phyloP scores from a whole-genome alignment of 1,140 invertebrate species.

The Drosophila subpulchrella region DNA sequence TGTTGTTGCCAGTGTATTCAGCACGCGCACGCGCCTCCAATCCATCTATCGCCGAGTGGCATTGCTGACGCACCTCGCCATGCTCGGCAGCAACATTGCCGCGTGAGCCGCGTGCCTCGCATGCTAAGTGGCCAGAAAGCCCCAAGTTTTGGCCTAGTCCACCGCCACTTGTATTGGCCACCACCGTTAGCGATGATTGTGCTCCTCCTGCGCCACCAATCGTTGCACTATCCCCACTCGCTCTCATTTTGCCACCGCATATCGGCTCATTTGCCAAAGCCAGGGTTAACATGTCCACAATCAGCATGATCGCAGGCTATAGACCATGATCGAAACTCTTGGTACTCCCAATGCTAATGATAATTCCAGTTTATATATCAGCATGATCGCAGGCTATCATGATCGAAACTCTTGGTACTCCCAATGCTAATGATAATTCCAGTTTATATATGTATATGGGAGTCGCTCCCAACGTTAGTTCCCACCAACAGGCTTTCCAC shows the following conservation, averaged over 20 bases:
- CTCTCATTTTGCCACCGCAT: constrained; percentile 11
- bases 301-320: constrained; percentile 44
- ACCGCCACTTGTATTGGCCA: constrained; percentile 48
- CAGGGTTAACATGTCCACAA: constrained; percentile 72
- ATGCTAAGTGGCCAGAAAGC: constrained; percentile 43
- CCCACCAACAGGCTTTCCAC: constrained; percentile 48
- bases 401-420: neutral
- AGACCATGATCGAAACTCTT: neutral
- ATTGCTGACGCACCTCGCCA: constrained; percentile 54
- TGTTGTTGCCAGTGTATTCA: constrained; percentile 68
- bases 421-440: neutral
- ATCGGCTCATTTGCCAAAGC: constrained; percentile 52
- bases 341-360: neutral
- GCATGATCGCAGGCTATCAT: constrained; percentile 35
- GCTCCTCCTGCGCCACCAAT: constrained; percentile 12
- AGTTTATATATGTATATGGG: constrained; percentile 22
- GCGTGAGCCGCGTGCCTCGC: constrained; percentile 62
- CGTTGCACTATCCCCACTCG: constrained; percentile 23
- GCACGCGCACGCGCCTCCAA: constrained; percentile 68
- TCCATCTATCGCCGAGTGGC: constrained; percentile 21
- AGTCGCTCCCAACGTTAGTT: constrained; percentile 52
- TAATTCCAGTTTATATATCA: constrained; percentile 17
- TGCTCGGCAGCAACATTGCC: constrained; percentile 48
- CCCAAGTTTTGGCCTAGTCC: constrained; percentile 47
- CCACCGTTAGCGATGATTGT: neutral